Conservation (phyloP, 1,140 invertebrate species). For the Anastrepha obliqua region DNA sequence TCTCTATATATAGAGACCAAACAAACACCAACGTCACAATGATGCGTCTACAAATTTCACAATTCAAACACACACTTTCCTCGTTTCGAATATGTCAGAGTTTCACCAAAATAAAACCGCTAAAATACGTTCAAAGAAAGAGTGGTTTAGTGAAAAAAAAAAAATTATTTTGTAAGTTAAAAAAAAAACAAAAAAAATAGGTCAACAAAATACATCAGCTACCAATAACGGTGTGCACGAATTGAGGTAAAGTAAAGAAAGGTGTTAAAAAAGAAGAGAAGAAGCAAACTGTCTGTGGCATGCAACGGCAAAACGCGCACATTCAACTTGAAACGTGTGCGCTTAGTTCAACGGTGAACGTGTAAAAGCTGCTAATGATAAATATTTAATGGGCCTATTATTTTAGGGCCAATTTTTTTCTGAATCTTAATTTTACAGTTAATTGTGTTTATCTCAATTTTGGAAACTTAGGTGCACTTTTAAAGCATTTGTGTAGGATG, state of each 20-base stretch:
- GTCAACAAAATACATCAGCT: conserved; percentile 38
- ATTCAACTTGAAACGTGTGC: neutral
- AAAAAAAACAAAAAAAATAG: neutral
- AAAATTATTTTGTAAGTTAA: neutral
- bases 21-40: neutral
- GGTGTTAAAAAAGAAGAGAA: conserved; percentile 20
- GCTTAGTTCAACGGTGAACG: neutral
- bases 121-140: neutral
- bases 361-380: neutral
- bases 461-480: neutral
- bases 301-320: neutral
- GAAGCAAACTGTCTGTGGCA: neutral
- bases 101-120: neutral
- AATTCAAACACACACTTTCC: neutral
- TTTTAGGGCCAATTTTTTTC: neutral
- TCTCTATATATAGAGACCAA: neutral
- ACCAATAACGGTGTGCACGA: conserved; percentile 11
- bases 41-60: neutral
- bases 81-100: neutral
- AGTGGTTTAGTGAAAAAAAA: neutral
- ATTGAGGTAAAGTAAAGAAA: conserved; percentile 44
- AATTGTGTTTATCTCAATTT: neutral
- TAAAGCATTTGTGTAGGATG: neutral
- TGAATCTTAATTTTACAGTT: conserved; percentile 31
- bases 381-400: neutral